Percentiles rank a stretch among this genome's conserved stretches.
These are phyloP conservation scores for Mythimna impura DNA, from an alignment of 2,888 invertebrate species.

Conservation along the genomic window DNA sequence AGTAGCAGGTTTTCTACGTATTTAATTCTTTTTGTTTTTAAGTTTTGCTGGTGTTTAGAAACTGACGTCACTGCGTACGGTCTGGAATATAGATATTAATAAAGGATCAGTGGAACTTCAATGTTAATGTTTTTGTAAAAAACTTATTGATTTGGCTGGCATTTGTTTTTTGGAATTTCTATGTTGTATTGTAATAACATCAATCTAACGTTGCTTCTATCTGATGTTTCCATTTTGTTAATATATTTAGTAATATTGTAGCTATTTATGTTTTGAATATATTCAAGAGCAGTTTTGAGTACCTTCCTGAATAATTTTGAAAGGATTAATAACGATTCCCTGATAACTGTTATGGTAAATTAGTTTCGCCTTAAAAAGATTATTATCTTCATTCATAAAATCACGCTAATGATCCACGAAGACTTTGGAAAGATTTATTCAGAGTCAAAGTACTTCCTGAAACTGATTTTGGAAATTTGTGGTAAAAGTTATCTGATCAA, in stretches of 20 bases:
- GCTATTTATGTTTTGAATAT: not conserved
- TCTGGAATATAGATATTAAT: not conserved
- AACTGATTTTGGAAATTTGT: slow-evolving; percentile 4
- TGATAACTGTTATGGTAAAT: slow-evolving; percentile 6
- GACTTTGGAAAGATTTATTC: slow-evolving; percentile 9
- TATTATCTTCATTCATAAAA: slow-evolving; percentile 36
- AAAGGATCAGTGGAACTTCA: too few species aligned
- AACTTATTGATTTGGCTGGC: too few species aligned
- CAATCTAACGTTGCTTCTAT: not conserved
- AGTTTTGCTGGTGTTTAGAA: not conserved
- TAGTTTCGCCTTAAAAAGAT: slow-evolving; percentile 18
- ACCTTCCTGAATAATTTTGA: not conserved
- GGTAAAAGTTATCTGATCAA: slow-evolving; percentile 18
- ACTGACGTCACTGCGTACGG: not conserved
- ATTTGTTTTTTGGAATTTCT: too few species aligned
- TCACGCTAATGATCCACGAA: slow-evolving; percentile 29
- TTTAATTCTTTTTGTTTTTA: slow-evolving; percentile 46
- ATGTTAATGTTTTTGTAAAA: too few species aligned
- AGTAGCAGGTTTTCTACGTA: slow-evolving; percentile 35
- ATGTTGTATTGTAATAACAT: too few species aligned
- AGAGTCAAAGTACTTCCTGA: slow-evolving; percentile 7
- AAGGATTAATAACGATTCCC: not conserved
- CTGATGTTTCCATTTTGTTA: not conserved
- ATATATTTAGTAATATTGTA: not conserved
- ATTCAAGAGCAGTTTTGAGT: not conserved